Evolutionary conservation across 2,888 invertebrate genomes (phyloP), one percentile per base, ranked within the genome.

Genomic region (Cephus nigrinus): DNA sequence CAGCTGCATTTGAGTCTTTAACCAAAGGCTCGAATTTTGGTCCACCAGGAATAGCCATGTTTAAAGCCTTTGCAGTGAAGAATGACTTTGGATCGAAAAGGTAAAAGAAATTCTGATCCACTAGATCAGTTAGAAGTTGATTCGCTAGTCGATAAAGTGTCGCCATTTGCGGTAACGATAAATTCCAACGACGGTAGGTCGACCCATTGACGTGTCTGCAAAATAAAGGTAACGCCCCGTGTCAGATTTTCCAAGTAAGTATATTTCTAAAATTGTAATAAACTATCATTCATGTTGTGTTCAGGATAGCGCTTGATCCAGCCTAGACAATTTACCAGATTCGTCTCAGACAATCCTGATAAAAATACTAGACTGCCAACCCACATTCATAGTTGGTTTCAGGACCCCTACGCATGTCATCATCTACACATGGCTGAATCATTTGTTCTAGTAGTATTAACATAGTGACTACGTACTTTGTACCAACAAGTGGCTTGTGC

Each of bases 1-100:
- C 99, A 1, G 96, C 98, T 76, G 98, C 96, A 88, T 98, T 98
- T 87, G 98, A 97, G 92, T 99, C 99, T 90, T 99, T 99, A 31
- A 99, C 98, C 9, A 99, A 93, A 0, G 99, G 99, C 91, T 99
- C 99, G 93, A 99, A 99, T 92, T 99, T 99, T 0, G 99, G 99
- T 0, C 99, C 99, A 77, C 99, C 99, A 12, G 99, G 99, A 88
- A 99, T 99, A 1, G 99, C 99, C 97, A 99, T 98, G 90, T 99
- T 99, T 77, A 99, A 92, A 4, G 99, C 99, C 92, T 99, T 99
- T 0, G 99, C 99, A 1, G 99, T 99, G 92, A 99, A 99, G 92
- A 99, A 99, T 88, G 99, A 99, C 92, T 99, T 99, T 30, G 98
- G 96, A 92, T 99, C 99, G 92, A 99, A 99, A 4, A 99, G 93